Percentiles rank a stretch among this genome's conserved stretches.
These are phyloP conservation scores for Cirrhinus mrigala DNA, from an alignment of 2,797 vertebrate species.

Conservation along the genomic window DNA sequence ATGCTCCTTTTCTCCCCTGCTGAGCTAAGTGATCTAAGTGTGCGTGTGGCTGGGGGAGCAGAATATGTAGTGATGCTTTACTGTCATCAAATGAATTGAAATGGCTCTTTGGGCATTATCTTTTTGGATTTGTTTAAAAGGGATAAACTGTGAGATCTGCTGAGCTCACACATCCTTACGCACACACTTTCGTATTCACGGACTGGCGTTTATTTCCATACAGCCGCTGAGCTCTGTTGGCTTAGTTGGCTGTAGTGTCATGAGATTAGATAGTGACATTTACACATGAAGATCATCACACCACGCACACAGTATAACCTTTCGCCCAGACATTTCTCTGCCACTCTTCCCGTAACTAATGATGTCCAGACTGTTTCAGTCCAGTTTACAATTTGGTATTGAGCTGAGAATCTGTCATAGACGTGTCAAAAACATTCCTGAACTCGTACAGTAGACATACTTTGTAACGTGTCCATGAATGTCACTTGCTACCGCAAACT, in stretches of 20 bases:
- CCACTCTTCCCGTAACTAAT: slow-evolving; percentile 1
- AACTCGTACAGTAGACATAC: background rate
- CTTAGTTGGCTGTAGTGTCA: slow-evolving; percentile 39
- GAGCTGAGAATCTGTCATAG: background rate
- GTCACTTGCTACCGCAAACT: background rate
- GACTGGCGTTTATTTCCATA: slow-evolving; percentile 32
- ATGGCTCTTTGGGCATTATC: slow-evolving; percentile 32
- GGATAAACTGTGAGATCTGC: slow-evolving; percentile 9
- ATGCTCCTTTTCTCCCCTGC: slow-evolving; percentile 44
- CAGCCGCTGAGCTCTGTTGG: slow-evolving; percentile 34
- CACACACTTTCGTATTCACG: slow-evolving; percentile 36
- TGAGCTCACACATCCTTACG: slow-evolving; percentile 30
- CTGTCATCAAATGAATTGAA: slow-evolving; percentile 36
- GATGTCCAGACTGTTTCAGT: slow-evolving; percentile 14
- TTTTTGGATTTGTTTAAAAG: slow-evolving; percentile 29
- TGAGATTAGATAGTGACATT: slow-evolving; percentile 37
- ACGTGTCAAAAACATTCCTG: background rate
- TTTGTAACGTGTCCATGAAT: too few relatives aligned
- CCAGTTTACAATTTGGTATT: background rate
- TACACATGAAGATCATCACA: slow-evolving; percentile 24
- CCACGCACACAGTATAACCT: background rate
- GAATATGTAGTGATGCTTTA: slow-evolving; percentile 41
- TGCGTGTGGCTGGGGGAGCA: slow-evolving; percentile 1
- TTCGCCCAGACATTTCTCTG: background rate
- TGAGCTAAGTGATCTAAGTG: slow-evolving; percentile 20